phyloP scores from a whole-genome alignment of 2,113 vertebrate genomes.

The Tachycineta bicolor region DNA sequence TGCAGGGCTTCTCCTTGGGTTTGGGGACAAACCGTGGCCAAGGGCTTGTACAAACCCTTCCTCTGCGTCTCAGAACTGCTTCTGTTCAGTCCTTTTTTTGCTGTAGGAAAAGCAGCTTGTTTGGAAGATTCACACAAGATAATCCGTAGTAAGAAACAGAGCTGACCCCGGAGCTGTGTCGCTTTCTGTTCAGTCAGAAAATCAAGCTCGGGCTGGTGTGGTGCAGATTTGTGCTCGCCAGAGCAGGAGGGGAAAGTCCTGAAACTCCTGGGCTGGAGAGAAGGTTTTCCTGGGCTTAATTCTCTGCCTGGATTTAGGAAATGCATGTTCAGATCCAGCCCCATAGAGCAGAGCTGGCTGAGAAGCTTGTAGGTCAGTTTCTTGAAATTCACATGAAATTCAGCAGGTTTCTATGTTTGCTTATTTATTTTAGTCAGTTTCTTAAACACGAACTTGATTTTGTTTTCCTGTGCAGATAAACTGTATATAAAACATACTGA shows the following conservation, averaged over 20 bases:
- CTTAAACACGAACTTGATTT: background rate
- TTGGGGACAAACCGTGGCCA: fast-evolving
- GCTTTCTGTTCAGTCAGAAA: background rate
- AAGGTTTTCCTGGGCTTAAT: background rate
- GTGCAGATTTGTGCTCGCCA: background rate
- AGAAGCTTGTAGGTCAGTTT: background rate
- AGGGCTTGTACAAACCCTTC: background rate
- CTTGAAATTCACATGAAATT: background rate
- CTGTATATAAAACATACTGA: background rate
- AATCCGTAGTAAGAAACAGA: background rate
- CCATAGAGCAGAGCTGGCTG: background rate
- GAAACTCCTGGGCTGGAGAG: background rate
- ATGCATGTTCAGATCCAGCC: background rate
- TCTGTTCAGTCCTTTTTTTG: background rate
- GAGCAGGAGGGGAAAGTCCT: background rate
- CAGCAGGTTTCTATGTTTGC: background rate
- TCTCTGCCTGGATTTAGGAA: background rate
- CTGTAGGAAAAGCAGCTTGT: background rate
- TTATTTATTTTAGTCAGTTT: background rate
- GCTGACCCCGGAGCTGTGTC: fast-evolving
- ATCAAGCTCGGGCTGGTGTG: fast-evolving
- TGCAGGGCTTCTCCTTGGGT: background rate
- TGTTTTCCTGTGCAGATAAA: background rate
- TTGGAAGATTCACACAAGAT: fast-evolving
- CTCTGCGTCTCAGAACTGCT: fast-evolving